These are phyloP conservation scores for Melolontha melolontha DNA, from an alignment of 2,888 invertebrate species.

Conservation along the genomic window DNA sequence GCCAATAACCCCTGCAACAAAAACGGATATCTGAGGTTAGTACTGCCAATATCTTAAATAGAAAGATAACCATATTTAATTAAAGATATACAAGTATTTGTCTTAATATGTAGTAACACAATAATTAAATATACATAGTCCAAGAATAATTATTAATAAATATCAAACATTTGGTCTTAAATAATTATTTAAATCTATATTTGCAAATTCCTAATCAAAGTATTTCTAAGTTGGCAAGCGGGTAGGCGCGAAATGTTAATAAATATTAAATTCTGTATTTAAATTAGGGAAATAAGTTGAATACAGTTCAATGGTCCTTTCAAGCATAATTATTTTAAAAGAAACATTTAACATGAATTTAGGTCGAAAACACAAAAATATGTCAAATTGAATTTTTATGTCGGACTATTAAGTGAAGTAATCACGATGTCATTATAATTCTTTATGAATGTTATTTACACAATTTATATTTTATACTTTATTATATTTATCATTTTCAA, in stretches of 20 bases:
- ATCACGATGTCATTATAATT: constrained; percentile 20
- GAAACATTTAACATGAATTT: too few relatives aligned
- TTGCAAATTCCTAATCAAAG: too few relatives aligned
- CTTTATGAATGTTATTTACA: constrained; percentile 35
- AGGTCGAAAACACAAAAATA: too few relatives aligned
- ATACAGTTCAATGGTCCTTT: too few relatives aligned
- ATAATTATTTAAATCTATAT: too few relatives aligned
- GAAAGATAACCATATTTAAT: neutral
- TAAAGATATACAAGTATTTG: neutral
- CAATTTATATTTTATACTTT: constrained; percentile 21
- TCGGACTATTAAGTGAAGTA: constrained; percentile 10
- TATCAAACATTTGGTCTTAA: too few relatives aligned
- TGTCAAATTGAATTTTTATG: neutral
- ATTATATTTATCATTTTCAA: constrained; percentile 23
- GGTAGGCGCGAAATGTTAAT: too few relatives aligned
- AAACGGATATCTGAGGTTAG: constrained; percentile 3
- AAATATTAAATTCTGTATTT: too few relatives aligned
- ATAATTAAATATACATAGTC: neutral
- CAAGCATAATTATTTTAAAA: too few relatives aligned
- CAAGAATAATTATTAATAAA: too few relatives aligned
- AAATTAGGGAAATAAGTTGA: too few relatives aligned
- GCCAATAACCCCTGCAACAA: constrained; percentile 30
- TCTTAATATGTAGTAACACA: neutral
- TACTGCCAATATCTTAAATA: neutral
- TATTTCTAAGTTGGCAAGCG: too few relatives aligned